Evolutionary conservation across 1,140 invertebrate genomes (phyloP).

Genomic region (Lepidotrigona ventralis): DNA sequence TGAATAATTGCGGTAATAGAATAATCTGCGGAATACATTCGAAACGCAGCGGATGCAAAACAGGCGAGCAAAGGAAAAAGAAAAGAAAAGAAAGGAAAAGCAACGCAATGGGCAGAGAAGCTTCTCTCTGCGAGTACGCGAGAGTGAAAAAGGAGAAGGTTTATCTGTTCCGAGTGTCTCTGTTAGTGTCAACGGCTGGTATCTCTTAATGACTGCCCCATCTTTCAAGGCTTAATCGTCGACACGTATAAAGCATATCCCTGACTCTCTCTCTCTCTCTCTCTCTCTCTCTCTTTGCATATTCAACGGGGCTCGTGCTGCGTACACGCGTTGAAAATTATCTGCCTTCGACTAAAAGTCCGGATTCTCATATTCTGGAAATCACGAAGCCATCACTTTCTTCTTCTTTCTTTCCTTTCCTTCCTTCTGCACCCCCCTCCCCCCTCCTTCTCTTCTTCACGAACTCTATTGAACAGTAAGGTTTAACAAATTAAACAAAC

Average conservation of each 20-base stretch:
- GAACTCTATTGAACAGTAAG: neutral
- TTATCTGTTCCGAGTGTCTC: conserved; percentile 74
- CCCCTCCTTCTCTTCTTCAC: neutral
- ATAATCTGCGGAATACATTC: neutral
- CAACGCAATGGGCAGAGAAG: neutral
- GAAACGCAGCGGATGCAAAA: neutral
- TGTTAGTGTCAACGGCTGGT: conserved; percentile 74
- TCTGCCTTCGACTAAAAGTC: conserved; percentile 43
- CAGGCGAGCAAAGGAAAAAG: neutral
- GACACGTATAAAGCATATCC: conserved; percentile 78
- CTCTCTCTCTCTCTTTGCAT: conserved; percentile 69
- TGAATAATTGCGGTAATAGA: neutral
- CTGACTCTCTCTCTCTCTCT: conserved; percentile 60
- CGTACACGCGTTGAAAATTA: conserved; percentile 54
- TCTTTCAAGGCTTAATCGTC: conserved; percentile 78
- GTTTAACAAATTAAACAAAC: neutral
- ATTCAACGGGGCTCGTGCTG: conserved; percentile 72
- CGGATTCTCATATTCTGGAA: conserved; percentile 35
- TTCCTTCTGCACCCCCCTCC: neutral
- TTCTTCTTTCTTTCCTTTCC: too few relatives aligned
- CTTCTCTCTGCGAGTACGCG: neutral
- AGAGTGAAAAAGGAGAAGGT: conserved; percentile 24
- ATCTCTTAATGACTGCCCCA: conserved; percentile 79
- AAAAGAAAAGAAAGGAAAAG: neutral
- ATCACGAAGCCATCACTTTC: neutral